Evolutionary conservation across 2,888 invertebrate genomes (phyloP).

Genomic region (Tipula confusa): DNA sequence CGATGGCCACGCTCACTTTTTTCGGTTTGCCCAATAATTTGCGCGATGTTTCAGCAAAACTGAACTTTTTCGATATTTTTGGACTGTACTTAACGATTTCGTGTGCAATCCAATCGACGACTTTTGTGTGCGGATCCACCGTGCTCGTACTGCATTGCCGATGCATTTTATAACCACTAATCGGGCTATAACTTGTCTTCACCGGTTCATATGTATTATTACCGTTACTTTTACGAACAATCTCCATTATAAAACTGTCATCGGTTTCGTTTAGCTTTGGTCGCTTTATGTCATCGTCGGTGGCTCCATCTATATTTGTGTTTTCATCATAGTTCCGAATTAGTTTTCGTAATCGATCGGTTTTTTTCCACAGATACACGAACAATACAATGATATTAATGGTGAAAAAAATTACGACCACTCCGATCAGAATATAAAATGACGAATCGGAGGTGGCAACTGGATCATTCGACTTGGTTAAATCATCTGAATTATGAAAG

Average conservation of each 20-base stretch:
- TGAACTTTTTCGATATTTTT: constrained; percentile 43
- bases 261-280: constrained; percentile 47
- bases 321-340: constrained; percentile 33
- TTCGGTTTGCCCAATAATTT: constrained; percentile 54
- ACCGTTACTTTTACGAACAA: constrained; percentile 41
- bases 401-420: constrained; percentile 66
- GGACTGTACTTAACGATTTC: constrained; percentile 71
- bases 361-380: constrained; percentile 33
- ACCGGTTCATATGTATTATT: constrained; percentile 51
- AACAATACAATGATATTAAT: constrained; percentile 57
- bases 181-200: constrained; percentile 47
- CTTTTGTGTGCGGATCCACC: constrained; percentile 80
- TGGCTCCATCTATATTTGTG: constrained; percentile 44
- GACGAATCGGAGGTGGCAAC: constrained; percentile 34
- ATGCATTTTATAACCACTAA: constrained; percentile 60
- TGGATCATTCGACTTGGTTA: constrained; percentile 58
- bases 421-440: constrained; percentile 57
- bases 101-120: constrained; percentile 79
- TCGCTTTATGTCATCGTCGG: constrained; percentile 48
- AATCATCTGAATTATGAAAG: constrained; percentile 43
- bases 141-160: constrained; percentile 74
- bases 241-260: constrained; percentile 47
- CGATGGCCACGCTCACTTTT: constrained; percentile 72
- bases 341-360: constrained; percentile 26
- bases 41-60: constrained; percentile 41